Base-by-base conservation (phyloP, 2,797 vertebrate genomes). In the Acanthurus lineatus region DNA sequence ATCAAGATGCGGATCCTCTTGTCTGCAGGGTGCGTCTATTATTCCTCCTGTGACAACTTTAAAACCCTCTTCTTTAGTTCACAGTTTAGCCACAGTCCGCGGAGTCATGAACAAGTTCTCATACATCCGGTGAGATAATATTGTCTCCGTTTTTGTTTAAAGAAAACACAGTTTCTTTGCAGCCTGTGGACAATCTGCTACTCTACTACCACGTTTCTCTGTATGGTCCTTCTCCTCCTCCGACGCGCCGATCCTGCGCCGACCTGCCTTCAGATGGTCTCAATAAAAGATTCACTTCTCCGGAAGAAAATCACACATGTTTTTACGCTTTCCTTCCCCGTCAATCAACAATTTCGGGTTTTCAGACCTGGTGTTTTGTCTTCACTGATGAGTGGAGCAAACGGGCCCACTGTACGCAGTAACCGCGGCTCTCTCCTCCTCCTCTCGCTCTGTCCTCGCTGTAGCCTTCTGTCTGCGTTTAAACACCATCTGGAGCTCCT, bases 401-500 rank as follows among this genome's bases (percentile, higher is more conserved):
- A 82, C 73, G 86, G 86, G 83, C 85, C 88, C 90, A 88, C 87
- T 83, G 92, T 87, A 44, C 84, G 90, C 87, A 92, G 79, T 90
- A 87, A 90, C 88, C 86, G 87, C 88, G 87, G 88, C 87, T 92
- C 93, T 94, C 91, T 92, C 89, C 90, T 88, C 90, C 92, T 91
- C 91, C 90, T 87, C 81, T 90, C 82, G 84, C 88, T 89, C 87
- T 93, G 88, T 95, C 93, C 93, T 89, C 89, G 90, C 91, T 91
- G 92, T 90, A 93, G 92, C 94, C 94, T 94, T 95, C 95, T 96
- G 95, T 95, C 94, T 95, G 94, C 94, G 95, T 94, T 96, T 95
- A 96, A 95, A 94, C 92, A 94, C 95, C 95, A 96, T 96, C 95
- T 96, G 95, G 95, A 96, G 94, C 91, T 89, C 85, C 92, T 92